These are phyloP conservation scores for Tenebrio molitor DNA, from an alignment of 1,140 invertebrate genomes.

Conservation along the genomic window DNA sequence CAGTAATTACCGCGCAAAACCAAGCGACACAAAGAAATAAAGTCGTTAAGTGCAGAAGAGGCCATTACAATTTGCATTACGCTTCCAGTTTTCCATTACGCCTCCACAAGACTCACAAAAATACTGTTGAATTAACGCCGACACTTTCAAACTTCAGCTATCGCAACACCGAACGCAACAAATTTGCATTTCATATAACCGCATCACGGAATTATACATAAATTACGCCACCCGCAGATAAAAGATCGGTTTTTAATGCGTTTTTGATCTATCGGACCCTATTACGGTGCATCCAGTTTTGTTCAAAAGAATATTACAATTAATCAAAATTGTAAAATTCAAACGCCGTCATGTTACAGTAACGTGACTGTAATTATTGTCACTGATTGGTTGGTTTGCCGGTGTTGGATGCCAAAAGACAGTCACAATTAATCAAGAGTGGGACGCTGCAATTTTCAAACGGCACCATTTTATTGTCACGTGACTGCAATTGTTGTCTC, in stretches of 20 bases:
- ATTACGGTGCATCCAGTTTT: too few species aligned
- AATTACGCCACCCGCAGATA: too few species aligned
- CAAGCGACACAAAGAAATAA: not conserved
- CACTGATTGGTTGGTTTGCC: conserved; percentile 66
- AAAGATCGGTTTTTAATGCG: too few species aligned
- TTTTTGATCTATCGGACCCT: too few species aligned
- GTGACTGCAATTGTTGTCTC: not conserved
- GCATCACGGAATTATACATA: too few species aligned
- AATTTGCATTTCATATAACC: too few species aligned
- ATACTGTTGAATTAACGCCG: too few species aligned
- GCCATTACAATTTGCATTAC: conserved; percentile 16
- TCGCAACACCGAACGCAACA: too few species aligned
- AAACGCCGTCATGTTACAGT: not conserved
- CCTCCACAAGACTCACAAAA: not conserved
- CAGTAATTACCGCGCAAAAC: too few species aligned
- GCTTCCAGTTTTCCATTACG: not conserved
- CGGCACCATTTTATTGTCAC: not conserved
- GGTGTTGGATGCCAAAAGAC: conserved; percentile 82
- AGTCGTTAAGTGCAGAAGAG: conserved; percentile 17
- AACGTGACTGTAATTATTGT: conserved; percentile 14
- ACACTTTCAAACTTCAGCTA: too few species aligned
- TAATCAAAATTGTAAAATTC: not conserved
- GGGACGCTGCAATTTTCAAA: not conserved
- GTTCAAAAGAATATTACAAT: conserved; percentile 11
- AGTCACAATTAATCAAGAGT: conserved; percentile 5